These are phyloP conservation scores for Drosophila orosa DNA, from an alignment of 1,140 invertebrate species.

Conservation along the genomic window DNA sequence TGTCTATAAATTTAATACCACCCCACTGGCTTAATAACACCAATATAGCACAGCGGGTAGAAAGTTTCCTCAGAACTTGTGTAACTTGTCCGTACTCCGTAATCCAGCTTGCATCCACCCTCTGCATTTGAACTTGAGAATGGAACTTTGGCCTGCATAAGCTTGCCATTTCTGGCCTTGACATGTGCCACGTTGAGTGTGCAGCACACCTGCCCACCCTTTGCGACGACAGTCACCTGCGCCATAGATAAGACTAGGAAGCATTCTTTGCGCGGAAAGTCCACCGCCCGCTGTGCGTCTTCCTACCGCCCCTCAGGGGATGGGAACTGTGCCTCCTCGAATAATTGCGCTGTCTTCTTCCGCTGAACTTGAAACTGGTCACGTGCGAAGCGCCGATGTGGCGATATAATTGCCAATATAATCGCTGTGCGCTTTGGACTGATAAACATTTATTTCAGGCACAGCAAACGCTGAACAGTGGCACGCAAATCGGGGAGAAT, in stretches of 20 bases:
- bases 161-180: constrained; percentile 22
- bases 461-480: constrained; percentile 14
- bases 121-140: constrained; percentile 19
- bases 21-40: not conserved
- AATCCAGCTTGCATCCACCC: constrained; percentile 6
- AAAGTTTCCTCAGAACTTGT: constrained; percentile 7
- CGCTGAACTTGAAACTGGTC: constrained; percentile 73
- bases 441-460: constrained; percentile 67
- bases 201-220: not conserved
- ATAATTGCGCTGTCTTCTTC: constrained; percentile 39
- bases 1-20: not conserved
- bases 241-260: constrained; percentile 22
- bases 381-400: constrained; percentile 69
- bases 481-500: not conserved
- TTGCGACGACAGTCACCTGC: not conserved
- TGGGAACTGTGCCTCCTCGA: constrained; percentile 8
- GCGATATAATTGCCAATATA: constrained; percentile 77
- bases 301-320: not conserved
- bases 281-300: constrained; percentile 3
- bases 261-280: not conserved
- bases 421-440: constrained; percentile 62
- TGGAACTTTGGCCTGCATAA: constrained; percentile 19
- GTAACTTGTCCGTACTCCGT: constrained; percentile 10
- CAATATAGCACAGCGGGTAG: not conserved
- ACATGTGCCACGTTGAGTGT: constrained; percentile 10